Percentiles rank a stretch among this genome's conserved stretches.
Evolutionary conservation across 2,888 invertebrate species (phyloP).

Genomic region (Mamestra brassicae): DNA sequence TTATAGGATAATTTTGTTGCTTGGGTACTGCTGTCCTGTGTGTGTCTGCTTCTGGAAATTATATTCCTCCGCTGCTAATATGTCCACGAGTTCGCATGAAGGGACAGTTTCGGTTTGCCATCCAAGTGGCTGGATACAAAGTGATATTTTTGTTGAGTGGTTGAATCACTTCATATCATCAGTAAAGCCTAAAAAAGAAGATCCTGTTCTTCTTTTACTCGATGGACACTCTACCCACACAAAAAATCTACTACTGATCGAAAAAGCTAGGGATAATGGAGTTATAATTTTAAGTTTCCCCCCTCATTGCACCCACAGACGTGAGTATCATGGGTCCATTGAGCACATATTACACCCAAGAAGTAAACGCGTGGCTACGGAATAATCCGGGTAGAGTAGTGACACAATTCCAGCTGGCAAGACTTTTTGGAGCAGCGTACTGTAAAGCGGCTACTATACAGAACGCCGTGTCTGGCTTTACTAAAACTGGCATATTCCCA

Average conservation of each 20-base stretch:
- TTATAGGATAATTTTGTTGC: no score
- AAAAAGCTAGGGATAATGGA: slow-evolving; percentile 4
- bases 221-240: slow-evolving; percentile 10
- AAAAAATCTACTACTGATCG: slow-evolving; percentile 5
- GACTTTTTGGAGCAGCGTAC: slow-evolving; percentile 11
- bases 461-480: background rate
- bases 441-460: slow-evolving; percentile 2
- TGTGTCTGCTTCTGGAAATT: slow-evolving; percentile 28
- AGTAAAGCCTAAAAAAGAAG: slow-evolving; percentile 7
- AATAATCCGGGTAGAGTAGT: slow-evolving; percentile 9
- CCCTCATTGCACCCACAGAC: slow-evolving; percentile 11
- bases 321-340: slow-evolving; percentile 10
- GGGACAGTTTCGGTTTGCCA: slow-evolving; percentile 15
- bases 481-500: slow-evolving; percentile 5
- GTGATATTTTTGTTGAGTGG: slow-evolving; percentile 10
- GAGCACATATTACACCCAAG: slow-evolving; percentile 2
- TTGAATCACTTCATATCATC: slow-evolving; percentile 1
- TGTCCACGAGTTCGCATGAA: slow-evolving; percentile 19
- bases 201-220: slow-evolving; percentile 6
- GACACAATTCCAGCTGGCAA: slow-evolving; percentile 5
- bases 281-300: slow-evolving; percentile 9
- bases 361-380: slow-evolving; percentile 8
- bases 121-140: slow-evolving; percentile 9
- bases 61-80: slow-evolving; percentile 36
- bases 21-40: slow-evolving; percentile 1